Evolutionary conservation across 2,888 invertebrate species (phyloP).

Genomic region (Phortica okadai): DNA sequence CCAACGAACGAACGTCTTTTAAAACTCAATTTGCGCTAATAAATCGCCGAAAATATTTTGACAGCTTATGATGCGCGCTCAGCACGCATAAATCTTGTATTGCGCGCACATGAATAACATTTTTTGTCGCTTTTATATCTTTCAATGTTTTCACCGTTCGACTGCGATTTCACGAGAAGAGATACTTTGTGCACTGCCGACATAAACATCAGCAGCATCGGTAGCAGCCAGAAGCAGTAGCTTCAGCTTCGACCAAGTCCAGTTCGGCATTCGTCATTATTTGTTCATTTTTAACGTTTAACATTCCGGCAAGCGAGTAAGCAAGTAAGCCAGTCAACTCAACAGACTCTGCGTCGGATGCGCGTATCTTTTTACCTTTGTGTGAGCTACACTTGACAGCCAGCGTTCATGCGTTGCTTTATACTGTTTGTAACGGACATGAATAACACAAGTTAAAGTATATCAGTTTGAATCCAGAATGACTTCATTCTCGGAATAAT

Average conservation of each 20-base stretch:
- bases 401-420: constrained; percentile 28
- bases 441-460: constrained; percentile 5
- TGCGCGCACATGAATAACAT: constrained; percentile 22
- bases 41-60: constrained; percentile 74
- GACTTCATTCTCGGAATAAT: too few species aligned
- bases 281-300: constrained; percentile 74
- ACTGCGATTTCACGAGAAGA: constrained; percentile 55
- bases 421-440: constrained; percentile 16
- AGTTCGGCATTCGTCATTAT: constrained; percentile 72
- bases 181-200: constrained; percentile 32
- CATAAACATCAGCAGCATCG: constrained; percentile 37
- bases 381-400: constrained; percentile 3
- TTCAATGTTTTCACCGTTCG: constrained; percentile 38
- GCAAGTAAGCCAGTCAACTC: constrained; percentile 33
- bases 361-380: neutral
- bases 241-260: constrained; percentile 16
- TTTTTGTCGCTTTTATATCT: constrained; percentile 47
- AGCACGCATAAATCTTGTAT: constrained; percentile 65
- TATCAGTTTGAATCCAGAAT: too few species aligned
- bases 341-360: constrained; percentile 27
- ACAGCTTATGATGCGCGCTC: constrained; percentile 72
- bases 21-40: constrained; percentile 75
- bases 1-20: constrained; percentile 59
- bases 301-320: constrained; percentile 67
- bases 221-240: constrained; percentile 39